Evolutionary conservation across 2,888 invertebrate species (phyloP), one percentile per base, ranked within the genome.

Genomic region (Adela reaumurella): DNA sequence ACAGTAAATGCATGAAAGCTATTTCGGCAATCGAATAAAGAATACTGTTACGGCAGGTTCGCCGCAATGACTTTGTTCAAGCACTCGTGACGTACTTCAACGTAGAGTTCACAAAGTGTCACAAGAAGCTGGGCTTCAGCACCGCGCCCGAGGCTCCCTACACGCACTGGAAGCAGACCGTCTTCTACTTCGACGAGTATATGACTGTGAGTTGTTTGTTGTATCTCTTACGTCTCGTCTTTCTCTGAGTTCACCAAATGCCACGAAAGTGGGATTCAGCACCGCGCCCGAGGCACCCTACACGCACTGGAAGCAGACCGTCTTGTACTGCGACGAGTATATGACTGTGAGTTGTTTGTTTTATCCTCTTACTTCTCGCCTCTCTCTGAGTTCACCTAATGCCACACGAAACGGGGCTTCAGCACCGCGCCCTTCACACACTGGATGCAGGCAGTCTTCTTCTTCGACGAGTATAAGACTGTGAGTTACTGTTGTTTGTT

Each of bases 241-340:
- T n/a, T n/a, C n/a, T n/a, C n/a, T n/a, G 98, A 99, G 78, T 99
- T 99, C 81, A 95, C 97, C 41, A 97, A 97, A 82, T 99, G 97
- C 60, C 99, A 99, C 83, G 99, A 97, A 80, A 85, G 95, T 95
- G 55, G 97, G 98, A 18, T 99, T 99, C 78, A 97, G 97, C 62
- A 99, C 99, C 50, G 95, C 95, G 1, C 99, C 99, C 0, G 98
- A 98, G 67, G 91, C 94, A 1, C 92, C 93, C 24, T 98, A 99
- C 74, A 99, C 99, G 18, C 99, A 99, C 72, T 99, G 99, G 99
- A 99, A 99, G 71, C 97, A 97, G 72, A 85, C 85, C 8, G 98
- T 99, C 47, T 99, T 99, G 80, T 99, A 99, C 70, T 89, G 98
- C 60, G 92, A 96, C 64, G 96, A 98, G 60, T 95, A 94, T 63